phyloP scores from a whole-genome alignment of 23 tunicate species.

The Oikopleura dioica region DNA sequence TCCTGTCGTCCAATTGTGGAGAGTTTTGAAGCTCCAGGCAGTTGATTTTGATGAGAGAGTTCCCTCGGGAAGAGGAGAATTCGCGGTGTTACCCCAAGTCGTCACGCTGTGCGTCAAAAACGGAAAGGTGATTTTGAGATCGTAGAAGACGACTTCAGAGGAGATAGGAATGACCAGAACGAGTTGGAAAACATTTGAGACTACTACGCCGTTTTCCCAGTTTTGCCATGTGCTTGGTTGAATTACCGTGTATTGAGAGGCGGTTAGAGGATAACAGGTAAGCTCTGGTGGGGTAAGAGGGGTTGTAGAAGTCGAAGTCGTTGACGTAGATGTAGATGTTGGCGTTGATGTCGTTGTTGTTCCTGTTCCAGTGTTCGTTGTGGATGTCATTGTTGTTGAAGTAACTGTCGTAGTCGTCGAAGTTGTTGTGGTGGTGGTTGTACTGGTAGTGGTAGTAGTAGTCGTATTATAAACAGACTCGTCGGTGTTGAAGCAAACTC shows the following conservation, averaged over 20 bases:
- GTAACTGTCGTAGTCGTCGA: neutral
- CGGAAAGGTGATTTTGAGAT: neutral
- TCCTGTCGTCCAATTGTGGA: neutral
- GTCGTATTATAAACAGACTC: neutral
- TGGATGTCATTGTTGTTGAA: neutral
- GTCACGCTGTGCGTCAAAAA: neutral
- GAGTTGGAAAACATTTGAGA: neutral
- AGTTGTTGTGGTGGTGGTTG: neutral
- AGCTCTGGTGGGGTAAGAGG: neutral
- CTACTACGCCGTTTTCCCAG: neutral
- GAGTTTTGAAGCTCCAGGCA: neutral
- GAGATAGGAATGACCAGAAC: neutral
- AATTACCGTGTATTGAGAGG: neutral
- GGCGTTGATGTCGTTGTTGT: neutral
- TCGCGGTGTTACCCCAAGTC: neutral
- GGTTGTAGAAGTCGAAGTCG: neutral
- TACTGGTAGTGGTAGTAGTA: neutral
- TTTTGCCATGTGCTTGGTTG: neutral
- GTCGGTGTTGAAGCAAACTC: neutral
- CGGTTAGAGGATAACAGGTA: no score
- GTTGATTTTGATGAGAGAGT: neutral
- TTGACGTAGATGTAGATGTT: neutral
- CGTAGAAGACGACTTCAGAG: neutral
- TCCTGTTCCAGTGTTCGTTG: neutral
- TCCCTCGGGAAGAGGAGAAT: neutral